Evolutionary conservation across 2,797 vertebrate genomes (phyloP).

Genomic region (Mycteria americana): DNA sequence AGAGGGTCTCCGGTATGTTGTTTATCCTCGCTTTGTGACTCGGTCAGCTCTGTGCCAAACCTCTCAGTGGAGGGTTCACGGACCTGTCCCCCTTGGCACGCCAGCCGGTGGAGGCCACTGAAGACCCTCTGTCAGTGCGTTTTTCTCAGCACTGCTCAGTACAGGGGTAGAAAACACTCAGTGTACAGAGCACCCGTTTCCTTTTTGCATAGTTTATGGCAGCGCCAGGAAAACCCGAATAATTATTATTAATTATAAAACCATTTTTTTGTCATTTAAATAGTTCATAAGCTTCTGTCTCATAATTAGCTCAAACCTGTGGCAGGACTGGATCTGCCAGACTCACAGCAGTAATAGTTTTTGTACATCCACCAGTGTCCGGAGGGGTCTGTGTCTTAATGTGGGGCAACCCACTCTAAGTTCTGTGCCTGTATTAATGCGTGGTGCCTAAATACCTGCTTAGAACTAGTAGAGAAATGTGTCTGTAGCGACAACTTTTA

Average conservation of each 20-base stretch:
- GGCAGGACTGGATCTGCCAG: neutral
- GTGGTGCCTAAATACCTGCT: neutral
- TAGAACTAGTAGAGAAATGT: neutral
- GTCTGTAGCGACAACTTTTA: neutral
- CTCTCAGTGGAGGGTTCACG: rapidly evolving
- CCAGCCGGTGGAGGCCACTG: rapidly evolving
- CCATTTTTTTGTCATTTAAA: neutral
- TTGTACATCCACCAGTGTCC: rapidly evolving
- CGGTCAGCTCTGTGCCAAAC: rapidly evolving
- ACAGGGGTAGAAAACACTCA: rapidly evolving
- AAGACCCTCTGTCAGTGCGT: rapidly evolving
- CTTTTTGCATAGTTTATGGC: neutral
- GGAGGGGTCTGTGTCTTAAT: rapidly evolving
- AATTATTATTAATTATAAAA: neutral
- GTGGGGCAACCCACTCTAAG: too few relatives aligned
- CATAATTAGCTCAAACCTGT: neutral
- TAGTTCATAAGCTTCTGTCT: neutral
- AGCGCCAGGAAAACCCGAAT: neutral
- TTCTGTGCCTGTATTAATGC: rapidly evolving
- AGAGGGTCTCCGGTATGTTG: rapidly evolving
- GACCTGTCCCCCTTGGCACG: rapidly evolving
- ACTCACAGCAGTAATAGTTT: neutral
- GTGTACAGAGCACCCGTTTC: too few relatives aligned
- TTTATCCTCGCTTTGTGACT: too few relatives aligned
- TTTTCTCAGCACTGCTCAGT: too few relatives aligned